Evolutionary conservation across 2,888 invertebrate species (phyloP).

Genomic region (Xylophagus ater): DNA sequence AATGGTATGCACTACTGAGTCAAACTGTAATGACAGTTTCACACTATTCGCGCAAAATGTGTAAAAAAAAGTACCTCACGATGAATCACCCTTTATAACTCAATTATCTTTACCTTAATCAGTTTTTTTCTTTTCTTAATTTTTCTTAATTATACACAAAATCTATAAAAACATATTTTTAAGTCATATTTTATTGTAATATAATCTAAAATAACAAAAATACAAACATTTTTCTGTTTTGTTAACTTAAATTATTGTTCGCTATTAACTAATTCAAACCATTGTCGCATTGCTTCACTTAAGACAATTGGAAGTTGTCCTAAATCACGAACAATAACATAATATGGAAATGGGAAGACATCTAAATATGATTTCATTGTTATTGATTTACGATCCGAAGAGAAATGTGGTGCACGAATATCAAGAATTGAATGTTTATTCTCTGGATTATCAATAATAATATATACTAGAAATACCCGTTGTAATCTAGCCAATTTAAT

Average conservation of each 20-base stretch:
- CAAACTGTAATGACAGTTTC: too few relatives aligned
- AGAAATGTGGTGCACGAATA: slow-evolving; percentile 67
- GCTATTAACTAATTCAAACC: slow-evolving; percentile 87
- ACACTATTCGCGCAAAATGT: too few relatives aligned
- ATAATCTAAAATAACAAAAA: too few relatives aligned
- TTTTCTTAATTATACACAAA: too few relatives aligned
- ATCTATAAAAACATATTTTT: too few relatives aligned
- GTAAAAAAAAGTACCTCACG: too few relatives aligned
- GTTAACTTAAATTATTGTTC: slow-evolving; percentile 23
- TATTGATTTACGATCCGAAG: slow-evolving; percentile 44
- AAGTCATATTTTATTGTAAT: too few relatives aligned
- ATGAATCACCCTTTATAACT: too few relatives aligned
- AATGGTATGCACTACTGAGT: too few relatives aligned
- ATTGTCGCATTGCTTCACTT: slow-evolving; percentile 92
- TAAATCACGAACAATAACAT: slow-evolving; percentile 84
- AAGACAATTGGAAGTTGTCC: slow-evolving; percentile 78
- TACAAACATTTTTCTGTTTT: too few relatives aligned
- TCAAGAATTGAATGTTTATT: slow-evolving; percentile 90
- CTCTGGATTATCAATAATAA: slow-evolving; percentile 88
- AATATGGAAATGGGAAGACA: slow-evolving; percentile 95
- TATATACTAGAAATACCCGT: slow-evolving; percentile 86
- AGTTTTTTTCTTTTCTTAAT: too few relatives aligned
- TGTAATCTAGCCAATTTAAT: slow-evolving; percentile 69
- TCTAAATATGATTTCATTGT: slow-evolving; percentile 80
- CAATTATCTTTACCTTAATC: too few relatives aligned